A percentile compares a stretch with the other conserved stretches of the same genome.
Evolutionary conservation across 2,797 vertebrate species (phyloP).

Genomic region (Acestrorhynchus altus): DNA sequence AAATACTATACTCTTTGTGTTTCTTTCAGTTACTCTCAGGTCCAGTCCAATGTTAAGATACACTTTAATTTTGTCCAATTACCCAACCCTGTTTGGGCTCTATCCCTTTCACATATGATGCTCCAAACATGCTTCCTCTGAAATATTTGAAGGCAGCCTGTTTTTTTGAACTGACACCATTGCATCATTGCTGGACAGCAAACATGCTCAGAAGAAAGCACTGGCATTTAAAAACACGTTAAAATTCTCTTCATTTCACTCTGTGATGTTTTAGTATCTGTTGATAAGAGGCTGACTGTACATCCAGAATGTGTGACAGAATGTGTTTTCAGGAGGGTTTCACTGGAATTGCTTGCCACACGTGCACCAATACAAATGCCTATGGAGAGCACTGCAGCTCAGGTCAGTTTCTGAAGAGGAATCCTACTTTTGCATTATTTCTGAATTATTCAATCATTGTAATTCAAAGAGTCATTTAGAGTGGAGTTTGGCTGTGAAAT

Average conservation of each 20-base stretch:
- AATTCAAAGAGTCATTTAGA: not conserved
- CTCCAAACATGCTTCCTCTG: too few relatives aligned
- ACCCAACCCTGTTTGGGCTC: too few relatives aligned
- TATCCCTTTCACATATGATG: too few relatives aligned
- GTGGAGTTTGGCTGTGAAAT: not conserved
- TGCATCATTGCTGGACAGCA: too few relatives aligned
- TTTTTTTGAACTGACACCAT: too few relatives aligned
- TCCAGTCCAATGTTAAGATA: too few relatives aligned
- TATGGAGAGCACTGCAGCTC: constrained; percentile 85
- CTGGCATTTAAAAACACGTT: too few relatives aligned
- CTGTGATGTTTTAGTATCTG: not conserved
- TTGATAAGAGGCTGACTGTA: not conserved
- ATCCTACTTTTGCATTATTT: not conserved
- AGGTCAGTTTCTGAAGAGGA: constrained; percentile 72
- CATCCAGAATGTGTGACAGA: not conserved
- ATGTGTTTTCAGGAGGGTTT: constrained; percentile 71
- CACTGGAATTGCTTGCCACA: constrained; percentile 86
- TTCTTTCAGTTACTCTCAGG: not conserved
- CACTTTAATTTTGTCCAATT: too few relatives aligned
- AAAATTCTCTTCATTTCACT: not conserved
- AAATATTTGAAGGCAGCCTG: too few relatives aligned
- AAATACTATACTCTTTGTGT: not conserved
- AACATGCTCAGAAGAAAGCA: too few relatives aligned
- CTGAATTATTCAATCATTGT: not conserved
- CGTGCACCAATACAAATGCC: constrained; percentile 78